phyloP scores from a whole-genome alignment of 2,888 invertebrate genomes.

The Rhimphoctona megacephalus region DNA sequence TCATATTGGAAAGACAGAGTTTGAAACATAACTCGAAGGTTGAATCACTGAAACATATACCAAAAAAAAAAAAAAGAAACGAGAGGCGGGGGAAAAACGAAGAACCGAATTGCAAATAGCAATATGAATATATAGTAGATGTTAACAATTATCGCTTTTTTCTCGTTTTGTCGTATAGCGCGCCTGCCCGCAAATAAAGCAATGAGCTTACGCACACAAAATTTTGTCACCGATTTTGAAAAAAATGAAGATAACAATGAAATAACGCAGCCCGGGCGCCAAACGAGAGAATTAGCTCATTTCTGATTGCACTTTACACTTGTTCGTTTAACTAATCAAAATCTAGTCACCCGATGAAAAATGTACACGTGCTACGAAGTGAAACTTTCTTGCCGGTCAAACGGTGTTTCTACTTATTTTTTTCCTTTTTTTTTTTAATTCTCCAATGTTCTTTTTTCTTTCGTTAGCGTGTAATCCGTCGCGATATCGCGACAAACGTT shows the following conservation, averaged over 20 bases:
- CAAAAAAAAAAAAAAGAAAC: conserved; percentile 65
- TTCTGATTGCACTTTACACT: conserved; percentile 62
- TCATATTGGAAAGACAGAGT: conserved; percentile 40
- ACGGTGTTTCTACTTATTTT: conserved; percentile 19
- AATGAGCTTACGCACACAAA: conserved; percentile 53
- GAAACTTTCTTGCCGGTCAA: conserved; percentile 46
- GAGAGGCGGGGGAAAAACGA: conserved; percentile 27
- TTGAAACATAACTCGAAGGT: conserved; percentile 51
- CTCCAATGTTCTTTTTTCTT: conserved; percentile 15
- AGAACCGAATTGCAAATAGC: conserved; percentile 44
- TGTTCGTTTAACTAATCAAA: conserved; percentile 68
- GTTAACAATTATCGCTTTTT: conserved; percentile 64
- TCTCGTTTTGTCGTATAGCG: conserved; percentile 54
- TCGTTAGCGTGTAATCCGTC: neutral
- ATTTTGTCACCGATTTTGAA: conserved; percentile 25
- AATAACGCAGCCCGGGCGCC: conserved; percentile 6
- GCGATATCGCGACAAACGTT: conserved; percentile 5
- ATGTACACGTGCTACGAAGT: conserved; percentile 63
- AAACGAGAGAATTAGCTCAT: conserved; percentile 49
- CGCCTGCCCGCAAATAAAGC: conserved; percentile 18
- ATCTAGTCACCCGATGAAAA: conserved; percentile 69
- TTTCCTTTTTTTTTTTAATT: neutral
- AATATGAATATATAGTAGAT: conserved; percentile 66
- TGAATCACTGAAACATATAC: conserved; percentile 67
- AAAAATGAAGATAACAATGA: neutral